Percentiles rank a stretch among this genome's conserved stretches.
These are phyloP conservation scores for Meriones psammophilus DNA, from an alignment of 2,797 vertebrate genomes.

Conservation along the genomic window DNA sequence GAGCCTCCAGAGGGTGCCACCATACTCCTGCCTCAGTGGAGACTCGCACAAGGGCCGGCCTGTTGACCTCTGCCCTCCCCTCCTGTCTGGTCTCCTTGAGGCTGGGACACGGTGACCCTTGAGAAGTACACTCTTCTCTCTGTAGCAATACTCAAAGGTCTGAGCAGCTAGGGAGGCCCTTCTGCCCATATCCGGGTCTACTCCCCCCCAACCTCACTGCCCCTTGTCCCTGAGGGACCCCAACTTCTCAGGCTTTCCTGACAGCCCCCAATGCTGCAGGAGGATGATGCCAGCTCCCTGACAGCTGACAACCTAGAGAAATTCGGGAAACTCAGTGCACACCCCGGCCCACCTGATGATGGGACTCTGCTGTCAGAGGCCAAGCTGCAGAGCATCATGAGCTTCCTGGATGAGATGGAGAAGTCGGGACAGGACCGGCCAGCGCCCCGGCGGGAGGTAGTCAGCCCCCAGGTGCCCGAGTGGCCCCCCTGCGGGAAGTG, in stretches of 20 bases:
- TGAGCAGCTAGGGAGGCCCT: background rate
- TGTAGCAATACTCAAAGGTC: rapidly evolving
- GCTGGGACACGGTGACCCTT: rapidly evolving
- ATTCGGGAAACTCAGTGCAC: constrained; percentile 92
- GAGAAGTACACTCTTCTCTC: background rate
- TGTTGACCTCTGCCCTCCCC: background rate
- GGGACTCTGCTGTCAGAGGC: constrained; percentile 95
- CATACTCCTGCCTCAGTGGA: rapidly evolving
- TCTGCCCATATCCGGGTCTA: background rate
- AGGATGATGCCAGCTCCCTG: constrained; percentile 91
- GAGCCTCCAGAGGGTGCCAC: background rate
- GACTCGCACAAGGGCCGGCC: background rate
- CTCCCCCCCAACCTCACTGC: too few species aligned
- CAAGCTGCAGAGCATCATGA: constrained; percentile 97
- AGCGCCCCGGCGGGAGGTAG: constrained; percentile 91
- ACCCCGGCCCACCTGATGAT: constrained; percentile 87
- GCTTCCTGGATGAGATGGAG: constrained; percentile 98
- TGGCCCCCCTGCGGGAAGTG: background rate
- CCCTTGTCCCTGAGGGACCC: rapidly evolving
- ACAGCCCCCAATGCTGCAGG: constrained; percentile 85
- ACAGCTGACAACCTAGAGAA: constrained; percentile 96
- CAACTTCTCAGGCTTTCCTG: rapidly evolving
- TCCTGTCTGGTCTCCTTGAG: background rate
- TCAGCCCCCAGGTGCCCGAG: rapidly evolving
- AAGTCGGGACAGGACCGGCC: constrained; percentile 93